Conservation (phyloP, 1,140 invertebrate genomes). For the Eueides isabella region DNA sequence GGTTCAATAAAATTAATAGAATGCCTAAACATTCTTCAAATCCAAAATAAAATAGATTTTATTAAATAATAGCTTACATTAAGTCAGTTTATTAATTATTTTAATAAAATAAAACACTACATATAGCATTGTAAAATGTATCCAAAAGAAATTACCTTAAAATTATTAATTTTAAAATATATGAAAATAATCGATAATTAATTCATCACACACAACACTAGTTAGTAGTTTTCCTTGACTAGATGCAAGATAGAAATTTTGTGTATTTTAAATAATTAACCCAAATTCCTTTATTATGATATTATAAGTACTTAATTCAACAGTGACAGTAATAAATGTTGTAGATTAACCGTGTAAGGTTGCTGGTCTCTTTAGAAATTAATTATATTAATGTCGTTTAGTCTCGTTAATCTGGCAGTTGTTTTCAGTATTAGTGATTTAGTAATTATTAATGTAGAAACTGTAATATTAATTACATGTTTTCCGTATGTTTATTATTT, state of each 20-base stretch:
- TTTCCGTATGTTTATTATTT: too few relatives aligned
- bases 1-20: too few relatives aligned
- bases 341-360: not conserved
- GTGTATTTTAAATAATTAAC: not conserved
- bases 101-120: too few relatives aligned
- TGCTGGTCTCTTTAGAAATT: not conserved
- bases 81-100: too few relatives aligned
- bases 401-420: not conserved
- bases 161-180: too few relatives aligned
- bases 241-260: not conserved
- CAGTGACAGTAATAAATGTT: not conserved
- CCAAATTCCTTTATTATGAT: not conserved
- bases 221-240: slow-evolving; percentile 5
- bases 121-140: too few relatives aligned
- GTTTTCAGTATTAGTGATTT: not conserved
- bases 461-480: too few relatives aligned
- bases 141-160: too few relatives aligned
- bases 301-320: not conserved
- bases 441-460: not conserved
- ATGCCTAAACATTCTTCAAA: not conserved
- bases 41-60: not conserved
- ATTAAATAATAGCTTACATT: too few relatives aligned
- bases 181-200: not conserved
- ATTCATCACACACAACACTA: not conserved
- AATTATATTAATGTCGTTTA: not conserved